phyloP scores from a whole-genome alignment of 2,888 invertebrate species.

The Tipula vernalis region DNA sequence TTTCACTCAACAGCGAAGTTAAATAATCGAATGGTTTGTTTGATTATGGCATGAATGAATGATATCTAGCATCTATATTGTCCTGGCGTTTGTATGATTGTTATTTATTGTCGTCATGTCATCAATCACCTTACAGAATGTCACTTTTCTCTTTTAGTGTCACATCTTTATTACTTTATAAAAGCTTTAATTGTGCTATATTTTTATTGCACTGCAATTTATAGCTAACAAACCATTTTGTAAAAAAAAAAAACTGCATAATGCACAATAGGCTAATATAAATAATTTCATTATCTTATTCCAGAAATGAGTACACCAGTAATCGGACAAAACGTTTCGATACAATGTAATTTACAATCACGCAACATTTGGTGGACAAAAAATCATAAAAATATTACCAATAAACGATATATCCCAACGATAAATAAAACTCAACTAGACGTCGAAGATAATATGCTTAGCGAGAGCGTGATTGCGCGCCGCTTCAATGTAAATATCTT shows the following conservation, averaged over 20 bases:
- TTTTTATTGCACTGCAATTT: not conserved
- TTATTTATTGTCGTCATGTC: too few relatives aligned
- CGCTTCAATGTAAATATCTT: conserved; percentile 37
- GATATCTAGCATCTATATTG: too few relatives aligned
- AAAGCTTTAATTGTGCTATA: not conserved
- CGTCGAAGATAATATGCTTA: conserved; percentile 13
- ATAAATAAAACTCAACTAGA: conserved; percentile 8
- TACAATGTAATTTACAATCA: conserved; percentile 41
- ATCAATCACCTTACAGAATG: too few relatives aligned
- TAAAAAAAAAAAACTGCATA: not conserved
- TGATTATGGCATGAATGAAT: too few relatives aligned
- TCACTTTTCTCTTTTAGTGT: not conserved
- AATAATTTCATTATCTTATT: not conserved
- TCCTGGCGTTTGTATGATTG: too few relatives aligned
- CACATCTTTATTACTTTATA: too few relatives aligned
- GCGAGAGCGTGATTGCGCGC: conserved; percentile 19
- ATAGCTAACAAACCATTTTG: not conserved
- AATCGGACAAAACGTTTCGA: conserved; percentile 38
- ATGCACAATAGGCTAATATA: not conserved
- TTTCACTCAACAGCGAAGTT: too few relatives aligned
- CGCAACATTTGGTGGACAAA: conserved; percentile 46
- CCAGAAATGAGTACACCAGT: conserved; percentile 18
- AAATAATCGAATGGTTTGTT: too few relatives aligned
- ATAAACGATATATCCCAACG: not conserved
- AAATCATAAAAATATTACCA: conserved; percentile 41